phyloP scores from a whole-genome alignment of 2,113 vertebrate species.

The Lynx canadensis region DNA sequence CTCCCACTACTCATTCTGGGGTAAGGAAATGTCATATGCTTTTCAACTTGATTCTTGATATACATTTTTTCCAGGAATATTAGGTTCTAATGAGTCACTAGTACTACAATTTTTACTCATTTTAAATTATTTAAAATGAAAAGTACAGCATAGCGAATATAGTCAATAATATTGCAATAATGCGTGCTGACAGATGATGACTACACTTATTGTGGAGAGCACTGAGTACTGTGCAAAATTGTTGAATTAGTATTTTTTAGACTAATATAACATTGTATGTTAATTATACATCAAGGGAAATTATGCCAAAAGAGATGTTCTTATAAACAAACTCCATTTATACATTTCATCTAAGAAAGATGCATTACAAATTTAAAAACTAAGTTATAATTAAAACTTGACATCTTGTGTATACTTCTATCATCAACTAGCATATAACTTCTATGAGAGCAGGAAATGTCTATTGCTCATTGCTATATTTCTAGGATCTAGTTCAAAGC shows the following conservation, averaged over 20 bases:
- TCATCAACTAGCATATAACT: not conserved
- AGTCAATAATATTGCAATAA: not conserved
- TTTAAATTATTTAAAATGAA: not conserved
- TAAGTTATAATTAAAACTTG: not conserved
- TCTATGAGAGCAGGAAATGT: not conserved
- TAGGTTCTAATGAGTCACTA: not conserved
- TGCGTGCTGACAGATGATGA: not conserved
- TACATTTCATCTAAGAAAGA: not conserved
- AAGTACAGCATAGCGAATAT: not conserved
- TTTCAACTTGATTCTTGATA: not conserved
- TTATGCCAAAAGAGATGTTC: not conserved
- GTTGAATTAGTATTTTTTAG: not conserved
- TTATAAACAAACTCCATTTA: not conserved
- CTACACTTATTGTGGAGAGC: not conserved
- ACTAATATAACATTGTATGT: not conserved
- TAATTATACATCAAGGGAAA: not conserved
- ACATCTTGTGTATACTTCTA: not conserved
- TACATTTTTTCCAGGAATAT: not conserved
- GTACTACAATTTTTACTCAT: not conserved
- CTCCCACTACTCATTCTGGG: not conserved
- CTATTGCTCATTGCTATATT: not conserved
- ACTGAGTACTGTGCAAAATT: not conserved
- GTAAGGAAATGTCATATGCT: not conserved
- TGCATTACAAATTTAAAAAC: not conserved
- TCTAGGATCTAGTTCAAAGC: constrained; percentile 9